A percentile compares a stretch with the other conserved stretches of the same genome.
Evolutionary conservation across 2,113 vertebrate species (phyloP).

Genomic region (Anser brachyrhynchus): DNA sequence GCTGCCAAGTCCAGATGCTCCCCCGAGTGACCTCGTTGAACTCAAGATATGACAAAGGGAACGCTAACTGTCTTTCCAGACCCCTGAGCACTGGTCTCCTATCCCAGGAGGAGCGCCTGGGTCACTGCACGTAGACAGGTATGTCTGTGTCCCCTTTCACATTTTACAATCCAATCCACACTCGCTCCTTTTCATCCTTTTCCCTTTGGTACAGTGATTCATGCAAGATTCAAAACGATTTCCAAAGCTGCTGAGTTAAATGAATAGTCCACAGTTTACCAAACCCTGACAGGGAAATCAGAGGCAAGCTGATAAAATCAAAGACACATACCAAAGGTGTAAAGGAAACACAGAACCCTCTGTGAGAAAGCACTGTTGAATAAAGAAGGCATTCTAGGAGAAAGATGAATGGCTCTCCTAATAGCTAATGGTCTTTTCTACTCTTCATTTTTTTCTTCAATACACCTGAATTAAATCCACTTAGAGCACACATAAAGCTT

Average conservation of each 20-base stretch:
- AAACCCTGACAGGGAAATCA: conserved; percentile 28
- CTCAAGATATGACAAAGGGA: rapidly evolving
- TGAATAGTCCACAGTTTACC: not conserved
- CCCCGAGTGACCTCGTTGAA: not conserved
- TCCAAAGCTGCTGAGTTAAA: conserved; percentile 30
- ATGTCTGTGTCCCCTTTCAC: not conserved
- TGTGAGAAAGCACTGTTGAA: conserved; percentile 18
- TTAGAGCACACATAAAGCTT: not conserved
- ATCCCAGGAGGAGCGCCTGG: not conserved
- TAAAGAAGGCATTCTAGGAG: not conserved
- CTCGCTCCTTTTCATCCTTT: not conserved
- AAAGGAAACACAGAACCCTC: conserved; percentile 25
- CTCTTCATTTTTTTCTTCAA: not conserved
- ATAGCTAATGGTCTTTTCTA: not conserved
- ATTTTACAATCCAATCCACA: not conserved
- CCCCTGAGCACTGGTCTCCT: not conserved
- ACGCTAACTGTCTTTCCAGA: not conserved
- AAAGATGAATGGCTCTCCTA: not conserved
- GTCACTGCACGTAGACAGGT: not conserved
- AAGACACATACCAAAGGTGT: conserved; percentile 6
- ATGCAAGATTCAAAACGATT: not conserved
- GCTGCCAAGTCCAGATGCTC: not conserved
- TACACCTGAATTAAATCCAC: not conserved
- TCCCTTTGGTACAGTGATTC: not conserved
- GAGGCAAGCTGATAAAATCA: conserved; percentile 37